Evolutionary conservation across 2,797 vertebrate species (phyloP).

Genomic region (Chrosomus eos): DNA sequence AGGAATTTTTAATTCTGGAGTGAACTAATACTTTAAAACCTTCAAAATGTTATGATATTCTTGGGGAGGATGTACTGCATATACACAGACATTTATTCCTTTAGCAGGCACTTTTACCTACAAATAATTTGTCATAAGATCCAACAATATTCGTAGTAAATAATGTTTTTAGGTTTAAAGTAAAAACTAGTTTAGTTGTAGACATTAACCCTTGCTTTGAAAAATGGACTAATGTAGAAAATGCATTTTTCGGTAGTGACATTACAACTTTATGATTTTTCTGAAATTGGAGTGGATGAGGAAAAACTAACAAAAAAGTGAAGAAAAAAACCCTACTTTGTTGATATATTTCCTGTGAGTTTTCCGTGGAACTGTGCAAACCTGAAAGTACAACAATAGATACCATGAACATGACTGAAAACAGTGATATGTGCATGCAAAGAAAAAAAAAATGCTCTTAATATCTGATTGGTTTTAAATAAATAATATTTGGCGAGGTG

Average conservation of each 20-base stretch:
- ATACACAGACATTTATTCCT: neutral
- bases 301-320: neutral
- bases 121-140: neutral
- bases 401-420: neutral
- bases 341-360: slow-evolving; percentile 56
- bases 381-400: slow-evolving; percentile 60
- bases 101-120: neutral
- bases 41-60: neutral
- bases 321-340: slow-evolving; percentile 66
- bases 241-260: neutral
- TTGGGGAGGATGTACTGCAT: too few species aligned
- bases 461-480: neutral
- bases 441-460: neutral
- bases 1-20: too few species aligned
- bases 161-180: neutral
- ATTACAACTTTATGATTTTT: too few species aligned
- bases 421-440: neutral
- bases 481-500: neutral
- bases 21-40: too few species aligned
- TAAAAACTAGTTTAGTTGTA: neutral
- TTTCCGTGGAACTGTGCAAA: slow-evolving; percentile 44
- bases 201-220: neutral
- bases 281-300: too few species aligned
- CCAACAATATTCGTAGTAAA: neutral
- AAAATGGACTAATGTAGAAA: neutral